Evolutionary conservation across 2,113 vertebrate species (phyloP), one percentile per base, ranked within the genome.

Genomic region (Oceanites oceanicus): DNA sequence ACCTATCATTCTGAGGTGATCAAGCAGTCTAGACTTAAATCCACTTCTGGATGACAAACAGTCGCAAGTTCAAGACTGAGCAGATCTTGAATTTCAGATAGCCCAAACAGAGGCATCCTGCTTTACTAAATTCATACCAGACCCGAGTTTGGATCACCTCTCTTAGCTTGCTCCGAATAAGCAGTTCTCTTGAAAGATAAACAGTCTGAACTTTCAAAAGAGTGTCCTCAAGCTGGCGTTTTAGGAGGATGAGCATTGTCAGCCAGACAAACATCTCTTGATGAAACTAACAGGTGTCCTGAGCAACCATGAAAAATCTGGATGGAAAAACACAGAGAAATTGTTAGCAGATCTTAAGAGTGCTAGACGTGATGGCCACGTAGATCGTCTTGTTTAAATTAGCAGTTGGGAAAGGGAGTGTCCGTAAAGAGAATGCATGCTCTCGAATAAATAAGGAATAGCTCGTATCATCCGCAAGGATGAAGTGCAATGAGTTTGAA

Each of bases 31-130:
- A 74, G 88, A 75, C 88, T 82, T n/a, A 89, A 89, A 76, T 58
- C 85, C 77, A 71, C 42, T 71, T 82, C 62, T 90, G 91, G 80
- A 86, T 93, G 81, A 71, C 76, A 79, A 89, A 82, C 72, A 56
- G 67, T 71, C 22, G 1, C 36, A 71, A 47, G 44, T 58, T 76
- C 72, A 91, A 61, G 71, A 50, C 45, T 19, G 66, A 79, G 58
- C 11, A 78, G 79, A 66, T 91, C 88, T 93, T 89, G 91, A 89
- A 89, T 91, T 95, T 91, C 86, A 92, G 77, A 90, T 87, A 79
- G 92, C 52, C 71, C 88, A 74, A 78, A 56, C 67, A 91, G 71
- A 95, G 58, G 52, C 76, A 59, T 83, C 67, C 72, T 71, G 67
- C 89, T 72, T 72, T 49, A 21, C n/a, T 90, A 58, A 94, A 83